Evolutionary conservation across 2,113 vertebrate species (phyloP), one percentile per base, ranked within the genome.

Genomic region (Dicrurus megarhynchus): DNA sequence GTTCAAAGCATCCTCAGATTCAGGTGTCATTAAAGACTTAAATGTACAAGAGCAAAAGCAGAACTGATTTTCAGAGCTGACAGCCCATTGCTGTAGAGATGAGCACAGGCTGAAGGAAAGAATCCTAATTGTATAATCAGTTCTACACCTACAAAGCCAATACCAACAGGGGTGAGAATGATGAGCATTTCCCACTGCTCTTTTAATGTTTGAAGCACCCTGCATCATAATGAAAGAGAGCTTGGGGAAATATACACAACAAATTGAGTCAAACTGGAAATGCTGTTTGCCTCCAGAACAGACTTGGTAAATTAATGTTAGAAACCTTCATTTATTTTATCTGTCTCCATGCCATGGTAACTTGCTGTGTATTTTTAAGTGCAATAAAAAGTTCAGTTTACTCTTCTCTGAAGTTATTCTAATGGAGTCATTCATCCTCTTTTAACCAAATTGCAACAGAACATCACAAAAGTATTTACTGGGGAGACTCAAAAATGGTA

Each of bases 211-310:
- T 53, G 47, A 82, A 82, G 65, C 39, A 57, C 5, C 6, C 64
- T 22, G 35, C 52, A 46, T 50, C 4, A 13, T 37, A 71, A 78
- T 35, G 64, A 81, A 86, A 76, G 52, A 59, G n/a, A 46, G 27
- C 65, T 83, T 44, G 8, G 75, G 59, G 70, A 85, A 88, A 89
- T 59, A 77, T 1, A 24, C 18, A 7, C 30, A 78, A 81, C 39
- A 81, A 89, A 87, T 52, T 24, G 71, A 91, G 82, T 79, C 69
- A 74, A 74, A 81, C 53, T 85, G 82, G 74, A 87, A 95, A 83
- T 52, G 57, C 37, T 75, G 11, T 79, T 85, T 90, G 49, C 16
- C 53, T 79, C 67, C 56, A 76, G 49, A 87, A 50, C 41, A 79
- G 49, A 57, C 53, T 15, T 33, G 16, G 61, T 42, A 52, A 83